Conservation (phyloP, 2,888 invertebrate species). For the Atrina japonica region DNA sequence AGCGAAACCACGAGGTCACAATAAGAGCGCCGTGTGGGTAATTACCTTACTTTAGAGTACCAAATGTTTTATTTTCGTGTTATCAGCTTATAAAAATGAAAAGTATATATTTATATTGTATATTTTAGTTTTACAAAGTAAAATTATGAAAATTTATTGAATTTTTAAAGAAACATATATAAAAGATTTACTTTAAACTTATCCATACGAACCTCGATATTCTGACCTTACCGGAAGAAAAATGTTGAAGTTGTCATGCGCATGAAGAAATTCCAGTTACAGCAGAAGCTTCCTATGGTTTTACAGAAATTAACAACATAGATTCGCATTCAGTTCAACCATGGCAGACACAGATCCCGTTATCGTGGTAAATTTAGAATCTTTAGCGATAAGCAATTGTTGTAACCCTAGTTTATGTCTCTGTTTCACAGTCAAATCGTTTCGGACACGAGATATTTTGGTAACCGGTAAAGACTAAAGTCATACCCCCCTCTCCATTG, state of each 20-base stretch:
- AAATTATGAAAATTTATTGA: too few relatives aligned
- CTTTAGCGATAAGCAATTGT: too few relatives aligned
- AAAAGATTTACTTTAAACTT: background rate
- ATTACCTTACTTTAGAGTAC: background rate
- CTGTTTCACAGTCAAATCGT: too few relatives aligned
- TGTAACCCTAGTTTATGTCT: too few relatives aligned
- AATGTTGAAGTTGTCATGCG: constrained; percentile 45
- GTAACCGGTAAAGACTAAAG: too few relatives aligned
- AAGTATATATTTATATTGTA: too few relatives aligned
- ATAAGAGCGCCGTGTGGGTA: constrained; percentile 22
- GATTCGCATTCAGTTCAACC: constrained; percentile 16
- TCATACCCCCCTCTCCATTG: too few relatives aligned
- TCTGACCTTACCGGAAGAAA: constrained; percentile 38
- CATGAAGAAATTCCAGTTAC: constrained; percentile 40
- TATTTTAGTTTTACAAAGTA: too few relatives aligned
- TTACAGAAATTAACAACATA: too few relatives aligned
- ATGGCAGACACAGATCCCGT: constrained; percentile 75
- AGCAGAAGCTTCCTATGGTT: constrained; percentile 6
- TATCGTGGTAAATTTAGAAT: constrained; percentile 69
- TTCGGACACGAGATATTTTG: too few relatives aligned
- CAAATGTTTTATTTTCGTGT: too few relatives aligned
- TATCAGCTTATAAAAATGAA: too few relatives aligned
- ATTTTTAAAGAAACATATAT: background rate
- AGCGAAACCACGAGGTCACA: constrained; percentile 51
- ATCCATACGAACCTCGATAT: constrained; percentile 3